Conservation (phyloP, 2,888 invertebrate genomes). For the Tachystola acroxantha region DNA sequence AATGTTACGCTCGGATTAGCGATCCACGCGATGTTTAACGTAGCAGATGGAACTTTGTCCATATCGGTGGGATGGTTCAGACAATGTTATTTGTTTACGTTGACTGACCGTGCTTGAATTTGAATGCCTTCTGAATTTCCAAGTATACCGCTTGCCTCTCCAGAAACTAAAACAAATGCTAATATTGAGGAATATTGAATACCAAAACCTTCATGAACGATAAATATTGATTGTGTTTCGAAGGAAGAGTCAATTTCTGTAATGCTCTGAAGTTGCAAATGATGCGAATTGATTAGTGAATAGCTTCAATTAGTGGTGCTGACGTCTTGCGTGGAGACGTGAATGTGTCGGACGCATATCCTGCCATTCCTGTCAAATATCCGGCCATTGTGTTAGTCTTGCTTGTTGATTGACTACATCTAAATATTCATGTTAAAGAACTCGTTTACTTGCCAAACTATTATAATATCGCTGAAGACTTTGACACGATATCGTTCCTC, state of each 20-base stretch:
- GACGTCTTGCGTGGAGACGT: slow-evolving; percentile 49
- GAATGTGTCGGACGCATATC: slow-evolving; percentile 54
- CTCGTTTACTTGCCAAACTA: neutral
- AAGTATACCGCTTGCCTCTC: neutral
- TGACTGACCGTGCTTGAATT: neutral
- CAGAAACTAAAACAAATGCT: no score
- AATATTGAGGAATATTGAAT: neutral
- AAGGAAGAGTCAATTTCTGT: slow-evolving; percentile 13
- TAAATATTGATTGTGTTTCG: neutral
- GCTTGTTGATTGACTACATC: slow-evolving; percentile 8
- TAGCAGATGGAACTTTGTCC: slow-evolving; percentile 58
- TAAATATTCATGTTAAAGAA: slow-evolving; percentile 5
- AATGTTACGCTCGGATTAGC: slow-evolving; percentile 68
- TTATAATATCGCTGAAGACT: neutral
- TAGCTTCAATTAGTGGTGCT: slow-evolving; percentile 43
- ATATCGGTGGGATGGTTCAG: slow-evolving; percentile 21
- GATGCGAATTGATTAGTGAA: slow-evolving; percentile 29
- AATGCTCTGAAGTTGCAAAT: slow-evolving; percentile 21
- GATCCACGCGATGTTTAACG: slow-evolving; percentile 61
- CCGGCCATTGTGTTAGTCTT: slow-evolving; percentile 52
- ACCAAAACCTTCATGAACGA: neutral
- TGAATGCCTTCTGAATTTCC: neutral
- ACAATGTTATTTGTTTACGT: slow-evolving; percentile 14
- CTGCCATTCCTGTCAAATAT: slow-evolving; percentile 41
- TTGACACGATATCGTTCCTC: neutral